These are phyloP conservation scores for Edolisoma coerulescens DNA, from an alignment of 2,113 vertebrate genomes.

Conservation along the genomic window DNA sequence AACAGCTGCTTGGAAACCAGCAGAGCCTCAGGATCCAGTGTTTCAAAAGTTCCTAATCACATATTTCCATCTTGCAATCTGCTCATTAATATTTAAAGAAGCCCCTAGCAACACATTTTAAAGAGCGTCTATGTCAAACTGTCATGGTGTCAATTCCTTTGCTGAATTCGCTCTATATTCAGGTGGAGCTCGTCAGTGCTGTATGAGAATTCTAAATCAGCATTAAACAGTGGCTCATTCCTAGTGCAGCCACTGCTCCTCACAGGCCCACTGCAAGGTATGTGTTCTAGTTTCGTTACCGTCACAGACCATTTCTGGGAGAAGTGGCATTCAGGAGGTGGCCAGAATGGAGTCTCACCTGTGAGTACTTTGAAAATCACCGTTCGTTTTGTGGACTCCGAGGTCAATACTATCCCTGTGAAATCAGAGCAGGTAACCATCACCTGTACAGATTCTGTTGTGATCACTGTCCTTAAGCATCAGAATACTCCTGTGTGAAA, in stretches of 20 bases:
- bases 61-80: background rate
- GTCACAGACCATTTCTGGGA: background rate
- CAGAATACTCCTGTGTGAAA: background rate
- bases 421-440: background rate
- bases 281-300: background rate
- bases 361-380: background rate
- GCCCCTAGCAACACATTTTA: background rate
- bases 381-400: accelerated
- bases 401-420: background rate
- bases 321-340: background rate
- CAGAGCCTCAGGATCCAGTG: background rate
- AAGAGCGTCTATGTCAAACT: background rate
- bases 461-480: background rate
- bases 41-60: background rate
- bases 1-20: background rate
- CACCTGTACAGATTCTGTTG: background rate
- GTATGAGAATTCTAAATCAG: background rate
- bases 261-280: background rate
- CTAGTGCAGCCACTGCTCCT: background rate
- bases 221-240: background rate
- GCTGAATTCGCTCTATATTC: background rate
- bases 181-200: accelerated
- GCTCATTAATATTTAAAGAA: background rate
- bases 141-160: background rate
- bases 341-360: background rate